A percentile compares a stretch with the other conserved stretches of the same genome.
Evolutionary conservation across 2,888 invertebrate species (phyloP).

Genomic region (Himalopsyche kuldschensis): DNA sequence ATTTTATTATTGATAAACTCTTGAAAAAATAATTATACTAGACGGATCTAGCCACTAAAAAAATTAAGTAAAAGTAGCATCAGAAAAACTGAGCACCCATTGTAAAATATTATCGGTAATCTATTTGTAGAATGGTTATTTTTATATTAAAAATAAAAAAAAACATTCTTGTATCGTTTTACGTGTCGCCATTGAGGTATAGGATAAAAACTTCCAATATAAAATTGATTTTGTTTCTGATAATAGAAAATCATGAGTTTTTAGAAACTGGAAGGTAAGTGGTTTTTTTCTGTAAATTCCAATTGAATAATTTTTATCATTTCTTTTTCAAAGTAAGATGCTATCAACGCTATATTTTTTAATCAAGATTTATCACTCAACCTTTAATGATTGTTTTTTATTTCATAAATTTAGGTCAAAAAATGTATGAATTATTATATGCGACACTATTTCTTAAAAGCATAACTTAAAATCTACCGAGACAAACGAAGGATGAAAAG

Average conservation of each 20-base stretch:
- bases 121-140: background rate
- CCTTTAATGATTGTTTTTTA: too few relatives aligned
- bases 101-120: background rate
- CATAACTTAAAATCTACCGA: too few relatives aligned
- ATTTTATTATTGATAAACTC: too few relatives aligned
- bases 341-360: background rate
- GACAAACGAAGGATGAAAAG: too few relatives aligned
- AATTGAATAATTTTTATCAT: background rate
- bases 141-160: background rate
- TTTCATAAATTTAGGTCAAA: too few relatives aligned
- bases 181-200: background rate
- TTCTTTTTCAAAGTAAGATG: background rate
- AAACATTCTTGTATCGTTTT: background rate
- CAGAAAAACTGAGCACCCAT: background rate
- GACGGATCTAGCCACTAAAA: background rate
- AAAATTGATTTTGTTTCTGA: background rate
- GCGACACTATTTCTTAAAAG: too few relatives aligned
- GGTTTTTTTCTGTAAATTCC: background rate
- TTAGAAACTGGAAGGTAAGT: background rate
- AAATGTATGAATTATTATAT: too few relatives aligned
- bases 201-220: background rate
- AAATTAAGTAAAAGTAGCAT: background rate
- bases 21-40: background rate
- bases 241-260: background rate
- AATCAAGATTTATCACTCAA: too few relatives aligned